These are phyloP conservation scores for Ceyx cyanopectus DNA, from an alignment of 2,113 vertebrate genomes.

Conservation along the genomic window DNA sequence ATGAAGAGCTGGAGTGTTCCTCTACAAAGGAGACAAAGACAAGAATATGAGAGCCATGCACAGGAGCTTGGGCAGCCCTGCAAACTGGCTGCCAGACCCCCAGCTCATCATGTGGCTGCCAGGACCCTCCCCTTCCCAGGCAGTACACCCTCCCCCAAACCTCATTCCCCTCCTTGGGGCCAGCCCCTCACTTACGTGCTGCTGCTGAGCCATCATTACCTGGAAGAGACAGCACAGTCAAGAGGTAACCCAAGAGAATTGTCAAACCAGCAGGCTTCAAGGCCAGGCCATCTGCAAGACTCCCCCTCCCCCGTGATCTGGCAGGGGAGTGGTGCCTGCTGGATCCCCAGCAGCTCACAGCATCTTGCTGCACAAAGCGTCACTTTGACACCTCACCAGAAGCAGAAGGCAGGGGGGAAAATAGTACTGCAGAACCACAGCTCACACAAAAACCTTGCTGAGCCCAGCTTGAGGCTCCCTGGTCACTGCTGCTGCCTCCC, in stretches of 20 bases:
- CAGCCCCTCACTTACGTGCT: neutral
- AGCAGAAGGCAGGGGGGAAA: too few relatives aligned
- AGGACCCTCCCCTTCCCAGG: neutral
- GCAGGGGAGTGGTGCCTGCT: neutral
- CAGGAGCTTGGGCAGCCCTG: neutral
- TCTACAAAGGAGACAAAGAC: neutral
- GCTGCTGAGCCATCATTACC: neutral
- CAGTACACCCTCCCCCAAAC: rapidly evolving
- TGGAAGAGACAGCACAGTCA: neutral
- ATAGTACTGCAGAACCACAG: neutral
- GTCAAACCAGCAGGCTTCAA: neutral
- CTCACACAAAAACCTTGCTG: rapidly evolving
- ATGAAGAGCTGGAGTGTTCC: slow-evolving; percentile 9
- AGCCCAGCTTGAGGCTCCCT: neutral
- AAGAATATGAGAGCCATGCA: neutral
- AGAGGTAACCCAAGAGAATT: rapidly evolving
- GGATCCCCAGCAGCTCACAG: neutral
- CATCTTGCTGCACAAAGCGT: neutral
- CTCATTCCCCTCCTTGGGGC: rapidly evolving
- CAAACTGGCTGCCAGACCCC: neutral
- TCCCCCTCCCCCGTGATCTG: neutral
- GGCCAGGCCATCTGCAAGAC: neutral
- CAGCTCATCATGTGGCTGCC: neutral
- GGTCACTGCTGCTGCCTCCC: rapidly evolving
- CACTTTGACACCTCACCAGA: neutral